phyloP scores from a whole-genome alignment of 1,140 invertebrate species.

The Achatina immaculata region DNA sequence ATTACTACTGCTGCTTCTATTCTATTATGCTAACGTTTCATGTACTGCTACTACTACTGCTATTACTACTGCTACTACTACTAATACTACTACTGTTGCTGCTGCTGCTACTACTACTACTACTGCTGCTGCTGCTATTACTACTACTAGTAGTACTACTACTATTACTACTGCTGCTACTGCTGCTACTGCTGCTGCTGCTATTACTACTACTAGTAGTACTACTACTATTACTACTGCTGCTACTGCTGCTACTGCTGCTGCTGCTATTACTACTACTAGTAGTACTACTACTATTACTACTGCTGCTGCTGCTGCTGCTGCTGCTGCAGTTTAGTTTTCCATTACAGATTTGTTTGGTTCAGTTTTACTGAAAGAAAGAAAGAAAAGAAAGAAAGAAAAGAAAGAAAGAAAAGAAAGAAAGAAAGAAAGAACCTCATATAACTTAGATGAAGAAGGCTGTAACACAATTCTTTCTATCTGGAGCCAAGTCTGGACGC shows the following conservation, averaged over 20 bases:
- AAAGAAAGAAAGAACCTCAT: too few species aligned
- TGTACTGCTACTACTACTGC: not conserved
- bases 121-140: not conserved
- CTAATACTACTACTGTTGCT: not conserved
- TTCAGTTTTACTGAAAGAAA: too few species aligned
- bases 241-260: not conserved
- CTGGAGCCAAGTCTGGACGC: too few species aligned
- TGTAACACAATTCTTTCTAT: too few species aligned
- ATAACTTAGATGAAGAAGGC: too few species aligned
- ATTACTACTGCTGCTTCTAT: not conserved
- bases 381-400: too few species aligned
- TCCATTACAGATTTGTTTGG: too few species aligned
- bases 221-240: not conserved
- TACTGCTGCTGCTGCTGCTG: not conserved
- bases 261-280: not conserved
- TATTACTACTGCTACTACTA: not conserved
- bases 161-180: slow-evolving; percentile 6
- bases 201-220: not conserved
- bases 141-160: not conserved
- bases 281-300: not conserved
- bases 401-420: too few species aligned
- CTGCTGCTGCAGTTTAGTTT: not conserved
- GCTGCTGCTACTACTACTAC: not conserved
- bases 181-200: slow-evolving; percentile 7
- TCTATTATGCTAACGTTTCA: slow-evolving; percentile 21